phyloP scores from a whole-genome alignment of 2,888 invertebrate species.

The Erebia epiphron region DNA sequence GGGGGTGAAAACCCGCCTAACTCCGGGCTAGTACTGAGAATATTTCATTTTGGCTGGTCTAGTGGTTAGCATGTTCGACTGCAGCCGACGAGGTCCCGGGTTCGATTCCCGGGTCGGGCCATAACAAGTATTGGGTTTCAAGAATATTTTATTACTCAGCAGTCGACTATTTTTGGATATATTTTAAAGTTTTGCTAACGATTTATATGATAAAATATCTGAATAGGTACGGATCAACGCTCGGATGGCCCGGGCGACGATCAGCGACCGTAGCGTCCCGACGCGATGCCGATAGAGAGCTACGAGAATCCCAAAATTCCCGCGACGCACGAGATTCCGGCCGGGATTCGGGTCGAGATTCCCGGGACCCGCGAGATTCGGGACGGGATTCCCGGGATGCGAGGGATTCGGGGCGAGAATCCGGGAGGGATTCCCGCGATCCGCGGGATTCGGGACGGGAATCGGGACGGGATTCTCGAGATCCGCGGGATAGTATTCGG shows the following conservation, averaged over 20 bases:
- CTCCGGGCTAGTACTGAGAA: no score
- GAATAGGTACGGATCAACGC: slow-evolving; percentile 66
- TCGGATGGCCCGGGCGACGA: slow-evolving; percentile 64
- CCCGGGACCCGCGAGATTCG: slow-evolving; percentile 50
- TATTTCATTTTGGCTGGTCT: no score
- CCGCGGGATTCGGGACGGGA: slow-evolving; percentile 45
- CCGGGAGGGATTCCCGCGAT: slow-evolving; percentile 55
- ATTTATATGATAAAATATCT: no score
- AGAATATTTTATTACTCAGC: no score
- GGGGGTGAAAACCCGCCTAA: no score
- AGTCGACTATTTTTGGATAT: no score
- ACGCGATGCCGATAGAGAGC: slow-evolving; percentile 49
- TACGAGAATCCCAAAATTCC: slow-evolving; percentile 46
- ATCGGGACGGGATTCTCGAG: slow-evolving; percentile 53
- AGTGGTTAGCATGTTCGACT: no score
- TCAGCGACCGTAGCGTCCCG: slow-evolving; percentile 46
- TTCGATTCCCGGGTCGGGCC: no score
- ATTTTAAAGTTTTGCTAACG: no score
- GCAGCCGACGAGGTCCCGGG: no score
- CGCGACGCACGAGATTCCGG: slow-evolving; percentile 64
- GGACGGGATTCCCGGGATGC: slow-evolving; percentile 51
- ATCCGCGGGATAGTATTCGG: slow-evolving; percentile 63
- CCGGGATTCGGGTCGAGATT: slow-evolving; percentile 43
- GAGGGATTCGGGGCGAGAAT: slow-evolving; percentile 46
- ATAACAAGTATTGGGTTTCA: no score